phyloP scores from a whole-genome alignment of 2,888 invertebrate genomes.

The Cryptocephalus moraei region DNA sequence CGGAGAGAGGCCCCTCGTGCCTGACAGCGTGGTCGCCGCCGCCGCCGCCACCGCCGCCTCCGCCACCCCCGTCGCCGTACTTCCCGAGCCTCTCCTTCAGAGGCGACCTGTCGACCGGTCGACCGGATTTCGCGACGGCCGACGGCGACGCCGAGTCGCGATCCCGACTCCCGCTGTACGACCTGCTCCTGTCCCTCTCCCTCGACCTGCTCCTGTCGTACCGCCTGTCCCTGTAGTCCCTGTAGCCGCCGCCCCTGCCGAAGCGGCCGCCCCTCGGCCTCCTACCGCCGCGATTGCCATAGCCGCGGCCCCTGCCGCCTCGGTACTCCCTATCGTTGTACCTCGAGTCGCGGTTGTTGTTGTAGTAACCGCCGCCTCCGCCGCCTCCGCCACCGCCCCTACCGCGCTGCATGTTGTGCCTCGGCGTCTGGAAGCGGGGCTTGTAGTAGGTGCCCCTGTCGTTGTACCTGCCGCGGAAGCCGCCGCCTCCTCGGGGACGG shows the following conservation, averaged over 20 bases:
- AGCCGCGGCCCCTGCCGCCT: constrained; percentile 33
- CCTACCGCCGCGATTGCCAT: constrained; percentile 28
- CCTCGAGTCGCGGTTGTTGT: constrained; percentile 33
- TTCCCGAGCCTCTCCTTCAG: constrained; percentile 50
- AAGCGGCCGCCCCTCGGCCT: constrained; percentile 30
- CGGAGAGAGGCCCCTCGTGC: constrained; percentile 47
- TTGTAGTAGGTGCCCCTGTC: constrained; percentile 72
- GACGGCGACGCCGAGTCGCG: constrained; percentile 26
- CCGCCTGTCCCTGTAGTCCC: constrained; percentile 56
- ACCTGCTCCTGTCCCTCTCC: constrained; percentile 34
- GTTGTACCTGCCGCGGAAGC: constrained; percentile 41
- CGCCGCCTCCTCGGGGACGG: constrained; percentile 38
- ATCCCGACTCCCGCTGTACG: constrained; percentile 44
- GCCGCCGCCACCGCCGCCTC: constrained; percentile 32
- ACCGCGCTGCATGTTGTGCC: constrained; percentile 42
- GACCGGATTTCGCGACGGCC: constrained; percentile 14
- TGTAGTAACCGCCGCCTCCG: constrained; percentile 35
- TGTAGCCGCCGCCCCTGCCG: constrained; percentile 41
- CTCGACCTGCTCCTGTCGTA: constrained; percentile 50
- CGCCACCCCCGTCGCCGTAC: constrained; percentile 34
- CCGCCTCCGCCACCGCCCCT: constrained; percentile 24
- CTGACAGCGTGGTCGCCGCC: constrained; percentile 37
- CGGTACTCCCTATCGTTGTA: constrained; percentile 32
- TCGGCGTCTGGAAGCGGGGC: constrained; percentile 60
- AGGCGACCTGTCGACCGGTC: constrained; percentile 21